Base-by-base conservation (phyloP, 2,888 invertebrate species). In the Sepiola atlantica region DNA sequence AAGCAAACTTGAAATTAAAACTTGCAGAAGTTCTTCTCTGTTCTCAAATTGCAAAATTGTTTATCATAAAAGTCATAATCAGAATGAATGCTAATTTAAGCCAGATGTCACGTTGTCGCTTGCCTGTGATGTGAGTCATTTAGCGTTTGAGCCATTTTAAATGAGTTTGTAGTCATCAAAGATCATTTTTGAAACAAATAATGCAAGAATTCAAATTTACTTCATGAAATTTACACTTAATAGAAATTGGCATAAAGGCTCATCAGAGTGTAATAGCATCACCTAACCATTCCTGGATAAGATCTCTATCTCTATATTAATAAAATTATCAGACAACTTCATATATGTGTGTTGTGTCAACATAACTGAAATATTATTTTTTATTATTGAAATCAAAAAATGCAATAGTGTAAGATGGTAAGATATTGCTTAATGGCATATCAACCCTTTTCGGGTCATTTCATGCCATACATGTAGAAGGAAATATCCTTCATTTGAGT, bases 51-150 rank as follows among this genome's bases (percentile, higher is more conserved):
- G 12, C 24, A n/a, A 77, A 77, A 77, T 28, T 77, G 77, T 10
- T 28, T 77, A 77, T 16, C 14, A 16, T 2, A 77, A 77, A 77
- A 77, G 77, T n/a, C 16, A 77, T 77, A 77, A 77, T 14, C n/a
- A 21, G 3, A 4, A 61, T 61, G 1, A 61, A 61, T 61, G 45
- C 45, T 45, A 77, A 32, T n/a, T 4, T 1, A n/a, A 12, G 8
- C 77, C 77, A 77, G 77, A 77, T 77, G 77, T 77, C 77, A 77
- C n/a, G n/a, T 45, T 77, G 77, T 77, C 32, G n/a, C 77, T 77
- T 45, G n/a, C n/a, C n/a, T 77, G 32, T 61, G 24, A 24, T 28
- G 28, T 77, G 77, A 77, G 77, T 77, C 77, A 77, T 16, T n/a
- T n/a, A 77, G 77, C n/a, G 32, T 77, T 77, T 77, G n/a, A 32